phyloP scores from a whole-genome alignment of 2,888 invertebrate species.

The Marronus borbonicus region DNA sequence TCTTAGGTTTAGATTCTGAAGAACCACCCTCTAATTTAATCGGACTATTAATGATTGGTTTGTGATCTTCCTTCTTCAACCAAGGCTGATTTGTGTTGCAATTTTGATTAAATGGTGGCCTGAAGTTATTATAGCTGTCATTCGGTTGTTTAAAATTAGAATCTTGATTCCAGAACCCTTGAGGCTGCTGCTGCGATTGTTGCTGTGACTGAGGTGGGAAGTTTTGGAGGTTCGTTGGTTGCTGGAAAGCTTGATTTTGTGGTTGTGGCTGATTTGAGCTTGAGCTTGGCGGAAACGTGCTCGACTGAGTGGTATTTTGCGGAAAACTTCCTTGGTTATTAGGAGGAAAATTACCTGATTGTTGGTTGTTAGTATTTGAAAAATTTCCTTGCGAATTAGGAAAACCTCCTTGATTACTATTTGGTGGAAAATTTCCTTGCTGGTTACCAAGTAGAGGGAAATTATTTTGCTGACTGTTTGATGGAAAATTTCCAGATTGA shows the following conservation, averaged over 20 bases:
- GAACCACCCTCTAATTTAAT: constrained; percentile 64
- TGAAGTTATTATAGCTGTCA: constrained; percentile 61
- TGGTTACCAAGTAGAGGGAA: constrained; percentile 33
- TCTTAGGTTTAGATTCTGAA: constrained; percentile 68
- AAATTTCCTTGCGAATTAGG: constrained; percentile 30
- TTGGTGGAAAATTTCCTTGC: background rate
- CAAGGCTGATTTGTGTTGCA: constrained; percentile 61
- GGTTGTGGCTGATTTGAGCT: constrained; percentile 49
- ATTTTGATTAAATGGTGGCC: constrained; percentile 61
- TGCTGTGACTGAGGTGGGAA: constrained; percentile 52
- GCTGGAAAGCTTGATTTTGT: constrained; percentile 50
- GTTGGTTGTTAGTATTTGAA: constrained; percentile 25
- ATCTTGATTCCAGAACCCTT: constrained; percentile 55
- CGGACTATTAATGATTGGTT: constrained; percentile 57
- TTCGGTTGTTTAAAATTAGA: constrained; percentile 54
- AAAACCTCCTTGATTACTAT: constrained; percentile 18
- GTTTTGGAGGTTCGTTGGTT: constrained; percentile 46
- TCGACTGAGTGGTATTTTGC: constrained; percentile 18
- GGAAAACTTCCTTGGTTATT: constrained; percentile 36
- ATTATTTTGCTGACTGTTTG: constrained; percentile 11
- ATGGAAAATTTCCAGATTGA: constrained; percentile 37
- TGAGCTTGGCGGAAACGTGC: constrained; percentile 32
- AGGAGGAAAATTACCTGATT: constrained; percentile 5
- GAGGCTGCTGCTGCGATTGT: constrained; percentile 47
- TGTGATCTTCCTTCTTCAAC: constrained; percentile 65